Base-by-base conservation (phyloP, 2,888 invertebrate genomes). In the Lagria hirta region DNA sequence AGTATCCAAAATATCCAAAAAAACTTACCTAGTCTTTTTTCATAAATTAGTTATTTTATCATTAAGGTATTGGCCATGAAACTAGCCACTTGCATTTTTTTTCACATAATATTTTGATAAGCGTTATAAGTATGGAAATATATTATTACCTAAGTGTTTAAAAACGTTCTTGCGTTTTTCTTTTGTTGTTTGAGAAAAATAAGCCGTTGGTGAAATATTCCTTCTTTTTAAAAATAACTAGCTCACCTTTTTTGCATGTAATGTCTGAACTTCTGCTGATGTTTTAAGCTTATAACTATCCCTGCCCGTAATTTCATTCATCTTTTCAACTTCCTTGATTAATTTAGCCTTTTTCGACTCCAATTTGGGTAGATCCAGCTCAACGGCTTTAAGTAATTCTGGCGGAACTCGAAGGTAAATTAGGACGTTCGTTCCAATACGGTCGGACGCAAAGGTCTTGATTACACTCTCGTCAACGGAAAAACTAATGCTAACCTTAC, bases 261-360 rank as follows among this genome's bases (percentile, higher is more conserved):
- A 43, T 41, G 62, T 57, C 49, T 66, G 64, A n/a, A 54, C 55
- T 38, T 64, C 59, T 5, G 28, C 10, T 0, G 64, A 48, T 2
- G 61, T 66, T 24, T 69, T 69, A 4, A 52, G 49, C 43, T 54
- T 60, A 45, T 70, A 71, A 8, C 55, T 61, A 20, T 55, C 57
- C 1, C 57, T 58, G 1, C 57, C 54, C 5, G 64, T 59, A 52
- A 64, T 62, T 26, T 57, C 57, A 21, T 58, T 57, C 45, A 72
- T 49, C 52, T 68, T 71, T 13, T 58, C 60, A 33, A 73, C 49
- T 48, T 72, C 69, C 24, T 57, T 61, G 8, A 55, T 12, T 22
- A 73, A 44, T 55, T 71, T 72, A 21, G 52, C 54, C 45, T 60
- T 62, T 43, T 68, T 71, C 50, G 52, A 57, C 17, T 61, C 55